Conservation (phyloP, 2,888 invertebrate genomes). For the Thera obeliscata region DNA sequence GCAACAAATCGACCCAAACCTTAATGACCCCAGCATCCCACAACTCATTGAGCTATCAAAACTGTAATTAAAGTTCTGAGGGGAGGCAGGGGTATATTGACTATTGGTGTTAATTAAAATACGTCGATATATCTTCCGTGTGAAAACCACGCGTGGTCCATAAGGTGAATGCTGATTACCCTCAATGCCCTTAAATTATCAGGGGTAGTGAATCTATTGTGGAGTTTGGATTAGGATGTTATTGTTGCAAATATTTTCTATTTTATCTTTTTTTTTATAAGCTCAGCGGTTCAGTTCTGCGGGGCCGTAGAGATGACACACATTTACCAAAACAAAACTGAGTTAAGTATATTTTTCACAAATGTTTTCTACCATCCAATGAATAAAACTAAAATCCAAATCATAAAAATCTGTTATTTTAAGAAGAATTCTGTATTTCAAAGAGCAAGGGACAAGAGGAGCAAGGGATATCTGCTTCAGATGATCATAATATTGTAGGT, state of each 20-base stretch:
- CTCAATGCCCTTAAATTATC: constrained; percentile 53
- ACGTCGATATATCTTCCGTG: constrained; percentile 76
- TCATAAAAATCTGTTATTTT: no score
- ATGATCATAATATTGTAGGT: no score
- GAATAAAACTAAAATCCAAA: no score
- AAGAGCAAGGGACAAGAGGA: no score
- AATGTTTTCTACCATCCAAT: no score
- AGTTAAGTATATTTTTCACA: no score
- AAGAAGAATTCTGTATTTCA: no score
- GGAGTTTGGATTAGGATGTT: constrained; percentile 41
- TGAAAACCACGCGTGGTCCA: constrained; percentile 69
- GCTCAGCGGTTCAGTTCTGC: no score
- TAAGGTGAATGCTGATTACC: constrained; percentile 62
- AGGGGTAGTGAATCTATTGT: constrained; percentile 45
- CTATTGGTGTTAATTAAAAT: constrained; percentile 76
- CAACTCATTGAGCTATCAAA: constrained; percentile 57
- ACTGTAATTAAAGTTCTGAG: constrained; percentile 50
- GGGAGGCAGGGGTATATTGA: constrained; percentile 53
- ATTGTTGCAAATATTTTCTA: constrained; percentile 32
- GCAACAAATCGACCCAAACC: constrained; percentile 17
- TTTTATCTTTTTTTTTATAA: no score
- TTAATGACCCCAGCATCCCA: constrained; percentile 26
- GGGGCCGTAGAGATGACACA: no score
- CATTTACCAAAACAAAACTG: no score
- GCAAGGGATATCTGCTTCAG: no score